Conservation (phyloP, 1,140 invertebrate species). For the Micrasema longulum region DNA sequence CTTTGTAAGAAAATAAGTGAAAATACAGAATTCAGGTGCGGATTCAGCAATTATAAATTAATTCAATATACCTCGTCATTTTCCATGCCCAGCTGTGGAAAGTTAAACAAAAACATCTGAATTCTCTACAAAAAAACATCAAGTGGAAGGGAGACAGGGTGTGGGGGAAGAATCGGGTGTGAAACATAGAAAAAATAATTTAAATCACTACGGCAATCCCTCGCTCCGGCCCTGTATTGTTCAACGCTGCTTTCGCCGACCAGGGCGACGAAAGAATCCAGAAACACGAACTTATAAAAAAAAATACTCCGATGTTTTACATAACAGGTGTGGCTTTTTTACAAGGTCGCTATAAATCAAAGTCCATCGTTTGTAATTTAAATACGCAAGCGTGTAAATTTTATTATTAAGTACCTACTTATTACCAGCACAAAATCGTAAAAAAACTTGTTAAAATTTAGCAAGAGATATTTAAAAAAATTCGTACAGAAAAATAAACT, state of each 20-base stretch:
- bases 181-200: constrained; percentile 28
- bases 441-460: too few relatives aligned
- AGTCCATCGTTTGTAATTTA: too few relatives aligned
- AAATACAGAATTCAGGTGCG: neutral
- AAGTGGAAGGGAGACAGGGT: constrained; percentile 18
- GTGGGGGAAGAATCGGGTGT: constrained; percentile 18
- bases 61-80: constrained; percentile 80
- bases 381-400: too few relatives aligned
- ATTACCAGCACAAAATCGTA: too few relatives aligned
- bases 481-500: too few relatives aligned
- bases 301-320: constrained; percentile 22
- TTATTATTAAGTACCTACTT: too few relatives aligned
- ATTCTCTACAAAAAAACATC: constrained; percentile 43
- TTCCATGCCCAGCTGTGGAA: constrained; percentile 87
- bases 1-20: too few relatives aligned
- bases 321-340: neutral
- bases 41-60: constrained; percentile 46
- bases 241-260: neutral
- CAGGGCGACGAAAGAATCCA: neutral
- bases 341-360: neutral
- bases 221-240: constrained; percentile 1
- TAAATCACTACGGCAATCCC: constrained; percentile 22
- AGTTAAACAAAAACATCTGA: constrained; percentile 57
- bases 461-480: too few relatives aligned
- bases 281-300: constrained; percentile 17